phyloP scores from a whole-genome alignment of 2,888 invertebrate species.

The Phoenoteleia sp. region DNA sequence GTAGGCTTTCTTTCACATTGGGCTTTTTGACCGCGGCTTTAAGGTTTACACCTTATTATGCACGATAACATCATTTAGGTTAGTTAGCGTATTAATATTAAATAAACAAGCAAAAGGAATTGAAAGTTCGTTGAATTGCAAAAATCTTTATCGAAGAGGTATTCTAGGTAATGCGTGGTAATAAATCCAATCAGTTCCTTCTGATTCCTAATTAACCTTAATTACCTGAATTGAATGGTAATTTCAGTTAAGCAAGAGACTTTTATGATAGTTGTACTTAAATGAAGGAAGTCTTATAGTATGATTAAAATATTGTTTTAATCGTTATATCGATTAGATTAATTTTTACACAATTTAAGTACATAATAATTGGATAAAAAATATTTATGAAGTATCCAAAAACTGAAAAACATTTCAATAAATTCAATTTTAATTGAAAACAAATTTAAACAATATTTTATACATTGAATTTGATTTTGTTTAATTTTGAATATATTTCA shows the following conservation, averaged over 20 bases:
- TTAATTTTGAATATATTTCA: too few species aligned
- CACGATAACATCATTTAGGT: conserved; percentile 42
- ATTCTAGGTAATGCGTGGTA: not conserved
- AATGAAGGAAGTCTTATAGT: too few species aligned
- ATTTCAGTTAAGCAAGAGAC: conserved; percentile 42
- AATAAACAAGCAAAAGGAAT: conserved; percentile 4
- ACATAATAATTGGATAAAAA: too few species aligned
- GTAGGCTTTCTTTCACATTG: not conserved
- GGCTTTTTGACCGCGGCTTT: not conserved
- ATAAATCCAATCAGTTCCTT: conserved; percentile 43
- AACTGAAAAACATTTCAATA: too few species aligned
- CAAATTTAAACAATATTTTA: too few species aligned
- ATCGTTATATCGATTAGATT: too few species aligned
- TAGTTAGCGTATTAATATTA: conserved; percentile 37
- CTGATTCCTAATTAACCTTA: conserved; percentile 57
- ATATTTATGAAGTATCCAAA: too few species aligned
- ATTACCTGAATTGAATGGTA: conserved; percentile 51
- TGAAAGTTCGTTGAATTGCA: conserved; percentile 27
- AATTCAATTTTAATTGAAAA: too few species aligned
- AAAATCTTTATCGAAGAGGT: conserved; percentile 41
- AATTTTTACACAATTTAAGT: too few species aligned
- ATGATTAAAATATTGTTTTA: too few species aligned
- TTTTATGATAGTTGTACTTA: too few species aligned
- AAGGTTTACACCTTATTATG: conserved; percentile 25
- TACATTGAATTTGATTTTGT: too few species aligned